Evolutionary conservation across 2,797 vertebrate genomes (phyloP).

Genomic region (Carduelis carduelis): DNA sequence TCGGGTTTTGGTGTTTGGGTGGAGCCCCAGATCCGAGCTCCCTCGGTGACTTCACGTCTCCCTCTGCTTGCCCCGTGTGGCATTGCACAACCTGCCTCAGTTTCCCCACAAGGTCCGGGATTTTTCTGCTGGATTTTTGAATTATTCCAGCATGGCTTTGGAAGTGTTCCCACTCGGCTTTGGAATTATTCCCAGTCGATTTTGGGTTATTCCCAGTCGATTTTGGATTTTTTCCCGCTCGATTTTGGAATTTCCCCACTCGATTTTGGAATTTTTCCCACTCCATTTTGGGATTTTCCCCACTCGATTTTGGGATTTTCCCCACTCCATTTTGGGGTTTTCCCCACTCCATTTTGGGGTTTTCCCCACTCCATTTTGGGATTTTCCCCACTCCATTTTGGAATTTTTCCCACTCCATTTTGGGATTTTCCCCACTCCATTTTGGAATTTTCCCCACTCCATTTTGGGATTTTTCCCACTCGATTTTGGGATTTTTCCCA

Average conservation of each 20-base stretch:
- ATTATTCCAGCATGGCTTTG: neutral
- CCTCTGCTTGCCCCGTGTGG: neutral
- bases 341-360: too few species aligned
- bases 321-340: neutral
- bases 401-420: too few species aligned
- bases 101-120: neutral
- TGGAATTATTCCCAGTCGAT: neutral
- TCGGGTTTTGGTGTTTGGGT: neutral
- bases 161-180: too few species aligned
- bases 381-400: too few species aligned
- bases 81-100: neutral
- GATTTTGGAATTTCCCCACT: too few species aligned
- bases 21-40: neutral
- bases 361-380: neutral
- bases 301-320: neutral
- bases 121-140: neutral
- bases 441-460: neutral
- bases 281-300: too few species aligned
- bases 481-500: neutral
- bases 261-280: too few species aligned
- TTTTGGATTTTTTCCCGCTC: neutral
- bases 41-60: neutral
- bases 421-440: too few species aligned
- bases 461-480: neutral
- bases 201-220: too few species aligned